phyloP scores from a whole-genome alignment of 2,113 vertebrate genomes.

The Phylloscopus whistleri region DNA sequence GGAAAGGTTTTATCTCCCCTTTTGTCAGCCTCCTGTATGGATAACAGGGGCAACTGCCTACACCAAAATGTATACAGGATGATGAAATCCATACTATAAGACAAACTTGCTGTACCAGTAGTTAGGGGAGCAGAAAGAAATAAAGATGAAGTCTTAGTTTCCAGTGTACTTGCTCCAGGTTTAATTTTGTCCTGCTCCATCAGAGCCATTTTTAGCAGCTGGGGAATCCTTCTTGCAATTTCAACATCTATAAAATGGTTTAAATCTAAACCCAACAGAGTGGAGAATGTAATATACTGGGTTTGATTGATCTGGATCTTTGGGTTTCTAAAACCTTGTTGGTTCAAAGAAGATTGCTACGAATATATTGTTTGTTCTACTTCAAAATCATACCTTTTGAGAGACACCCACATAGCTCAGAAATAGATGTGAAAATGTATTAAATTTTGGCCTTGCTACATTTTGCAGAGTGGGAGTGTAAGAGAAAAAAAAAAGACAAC shows the following conservation, averaged over 20 bases:
- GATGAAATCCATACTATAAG: not conserved
- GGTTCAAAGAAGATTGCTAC: slow-evolving; percentile 13
- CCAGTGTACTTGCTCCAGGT: not conserved
- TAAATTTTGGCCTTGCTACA: slow-evolving; percentile 26
- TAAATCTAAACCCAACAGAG: slow-evolving; percentile 38
- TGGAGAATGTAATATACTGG: not conserved
- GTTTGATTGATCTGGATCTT: slow-evolving; percentile 45
- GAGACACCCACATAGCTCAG: slow-evolving; percentile 39
- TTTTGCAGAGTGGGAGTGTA: slow-evolving; percentile 30
- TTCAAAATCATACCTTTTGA: slow-evolving; percentile 55
- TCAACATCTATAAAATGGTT: slow-evolving; percentile 19
- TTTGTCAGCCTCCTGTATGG: not conserved
- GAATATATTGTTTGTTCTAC: slow-evolving; percentile 48
- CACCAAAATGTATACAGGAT: not conserved
- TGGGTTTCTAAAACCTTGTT: not conserved
- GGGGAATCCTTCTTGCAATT: slow-evolving; percentile 30
- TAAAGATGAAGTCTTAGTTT: not conserved
- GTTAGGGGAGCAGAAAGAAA: not conserved
- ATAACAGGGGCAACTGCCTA: not conserved
- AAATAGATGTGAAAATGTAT: slow-evolving; percentile 42
- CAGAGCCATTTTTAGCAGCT: slow-evolving; percentile 11
- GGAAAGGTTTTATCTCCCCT: not conserved
- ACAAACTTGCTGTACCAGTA: not conserved
- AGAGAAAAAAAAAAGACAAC: not conserved
- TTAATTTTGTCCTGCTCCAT: not conserved